Conservation (phyloP, 2,797 vertebrate species). For the Gila robusta region DNA sequence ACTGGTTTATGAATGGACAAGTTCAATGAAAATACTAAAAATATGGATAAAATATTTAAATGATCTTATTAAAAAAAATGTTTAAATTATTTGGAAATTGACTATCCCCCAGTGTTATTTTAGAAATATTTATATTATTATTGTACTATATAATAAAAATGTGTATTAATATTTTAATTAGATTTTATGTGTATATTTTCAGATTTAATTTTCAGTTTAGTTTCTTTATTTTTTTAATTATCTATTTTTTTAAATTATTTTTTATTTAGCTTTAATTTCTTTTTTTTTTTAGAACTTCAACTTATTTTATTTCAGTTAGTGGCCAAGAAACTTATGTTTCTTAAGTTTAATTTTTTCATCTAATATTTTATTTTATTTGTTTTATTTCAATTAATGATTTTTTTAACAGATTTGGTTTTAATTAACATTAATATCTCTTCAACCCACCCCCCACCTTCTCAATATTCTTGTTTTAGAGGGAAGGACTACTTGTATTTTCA, state of each 20-base stretch:
- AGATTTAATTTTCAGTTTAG: not conserved
- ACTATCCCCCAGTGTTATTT: not conserved
- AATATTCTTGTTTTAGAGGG: slow-evolving; percentile 76
- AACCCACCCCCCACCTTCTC: too few species aligned
- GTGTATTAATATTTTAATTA: not conserved
- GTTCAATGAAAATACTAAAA: not conserved
- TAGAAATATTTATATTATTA: not conserved
- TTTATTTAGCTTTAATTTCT: not conserved
- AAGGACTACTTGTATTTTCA: slow-evolving; percentile 85
- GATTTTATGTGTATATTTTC: not conserved
- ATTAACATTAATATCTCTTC: not conserved
- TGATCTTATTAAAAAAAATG: not conserved
- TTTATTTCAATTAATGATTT: not conserved
- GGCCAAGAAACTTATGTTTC: not conserved
- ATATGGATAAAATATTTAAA: not conserved
- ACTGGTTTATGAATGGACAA: not conserved
- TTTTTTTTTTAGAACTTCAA: not conserved
- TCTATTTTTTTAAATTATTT: not conserved
- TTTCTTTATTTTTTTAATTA: not conserved
- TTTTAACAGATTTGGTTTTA: not conserved
- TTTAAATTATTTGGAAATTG: not conserved
- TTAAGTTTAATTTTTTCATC: not conserved
- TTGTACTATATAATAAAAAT: not conserved
- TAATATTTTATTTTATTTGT: not conserved
- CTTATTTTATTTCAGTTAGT: not conserved